phyloP scores from a whole-genome alignment of 2,888 invertebrate species.

The Cantharis rustica region DNA sequence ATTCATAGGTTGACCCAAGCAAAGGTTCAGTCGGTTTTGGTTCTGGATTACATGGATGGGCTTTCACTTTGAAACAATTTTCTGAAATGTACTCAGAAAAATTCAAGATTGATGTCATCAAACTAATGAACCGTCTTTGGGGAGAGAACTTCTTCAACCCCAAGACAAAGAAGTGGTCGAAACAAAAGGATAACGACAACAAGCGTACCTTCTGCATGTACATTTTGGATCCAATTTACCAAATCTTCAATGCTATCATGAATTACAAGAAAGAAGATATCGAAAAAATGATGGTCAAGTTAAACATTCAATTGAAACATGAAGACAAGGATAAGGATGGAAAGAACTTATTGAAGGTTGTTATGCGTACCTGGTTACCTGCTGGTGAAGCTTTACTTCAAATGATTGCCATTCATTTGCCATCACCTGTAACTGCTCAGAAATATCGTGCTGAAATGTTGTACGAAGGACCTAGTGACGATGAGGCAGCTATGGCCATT shows the following conservation, averaged over 20 bases:
- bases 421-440: slow-evolving; percentile 98
- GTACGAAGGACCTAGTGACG: slow-evolving; percentile 83
- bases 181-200: slow-evolving; percentile 87
- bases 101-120: slow-evolving; percentile 96
- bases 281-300: slow-evolving; percentile 82
- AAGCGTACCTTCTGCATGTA: slow-evolving; percentile 99
- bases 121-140: slow-evolving; percentile 98
- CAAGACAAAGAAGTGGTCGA: slow-evolving; percentile 97
- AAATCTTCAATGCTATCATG: slow-evolving; percentile 77
- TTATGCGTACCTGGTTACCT: slow-evolving; percentile 99
- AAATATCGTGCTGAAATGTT: slow-evolving; percentile 99
- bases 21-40: slow-evolving; percentile 99
- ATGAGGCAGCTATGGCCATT: slow-evolving; percentile 82
- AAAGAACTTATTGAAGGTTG: slow-evolving; percentile 93
- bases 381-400: slow-evolving; percentile 99
- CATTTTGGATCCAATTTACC: slow-evolving; percentile 98
- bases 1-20: slow-evolving; percentile 82
- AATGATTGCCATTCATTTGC: slow-evolving; percentile 99
- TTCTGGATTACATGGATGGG: slow-evolving; percentile 99
- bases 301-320: slow-evolving; percentile 88
- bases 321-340: slow-evolving; percentile 98
- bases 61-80: slow-evolving; percentile 99
- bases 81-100: slow-evolving; percentile 98
- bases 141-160: slow-evolving; percentile 99
- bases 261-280: slow-evolving; percentile 82